Percentiles rank a stretch among this genome's conserved stretches.
phyloP scores from a whole-genome alignment of 2,888 invertebrate genomes.

The Ashinkailepas kermadecensis region DNA sequence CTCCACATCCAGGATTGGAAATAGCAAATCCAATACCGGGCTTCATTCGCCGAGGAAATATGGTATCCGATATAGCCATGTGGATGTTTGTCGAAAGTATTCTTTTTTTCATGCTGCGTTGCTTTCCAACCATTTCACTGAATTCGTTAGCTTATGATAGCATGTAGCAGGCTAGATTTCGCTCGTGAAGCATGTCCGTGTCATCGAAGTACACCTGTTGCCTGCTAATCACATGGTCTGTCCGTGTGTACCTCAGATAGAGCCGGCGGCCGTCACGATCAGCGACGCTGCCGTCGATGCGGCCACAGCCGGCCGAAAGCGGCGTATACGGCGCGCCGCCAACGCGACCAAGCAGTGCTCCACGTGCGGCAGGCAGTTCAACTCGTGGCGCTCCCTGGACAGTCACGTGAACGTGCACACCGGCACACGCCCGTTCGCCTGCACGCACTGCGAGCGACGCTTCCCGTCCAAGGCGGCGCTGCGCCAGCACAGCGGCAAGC shows the following conservation, averaged over 20 bases:
- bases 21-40: too few species aligned
- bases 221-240: too few species aligned
- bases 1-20: too few species aligned
- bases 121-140: too few species aligned
- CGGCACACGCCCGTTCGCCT: neutral
- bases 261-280: neutral
- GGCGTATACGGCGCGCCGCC: neutral
- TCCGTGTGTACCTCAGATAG: neutral
- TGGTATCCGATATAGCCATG: too few species aligned
- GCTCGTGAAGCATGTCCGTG: too few species aligned
- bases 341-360: neutral
- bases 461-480: neutral
- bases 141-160: neutral
- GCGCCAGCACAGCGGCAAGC: neutral
- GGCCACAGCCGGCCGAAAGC: neutral
- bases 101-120: too few species aligned
- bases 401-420: neutral
- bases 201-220: too few species aligned
- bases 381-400: slow-evolving; percentile 5
- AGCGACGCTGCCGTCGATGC: neutral
- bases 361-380: neutral
- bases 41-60: too few species aligned
- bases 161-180: neutral
- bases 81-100: too few species aligned
- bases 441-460: neutral